phyloP scores from a whole-genome alignment of 2,797 vertebrate species.

The Tachyglossus aculeatus region DNA sequence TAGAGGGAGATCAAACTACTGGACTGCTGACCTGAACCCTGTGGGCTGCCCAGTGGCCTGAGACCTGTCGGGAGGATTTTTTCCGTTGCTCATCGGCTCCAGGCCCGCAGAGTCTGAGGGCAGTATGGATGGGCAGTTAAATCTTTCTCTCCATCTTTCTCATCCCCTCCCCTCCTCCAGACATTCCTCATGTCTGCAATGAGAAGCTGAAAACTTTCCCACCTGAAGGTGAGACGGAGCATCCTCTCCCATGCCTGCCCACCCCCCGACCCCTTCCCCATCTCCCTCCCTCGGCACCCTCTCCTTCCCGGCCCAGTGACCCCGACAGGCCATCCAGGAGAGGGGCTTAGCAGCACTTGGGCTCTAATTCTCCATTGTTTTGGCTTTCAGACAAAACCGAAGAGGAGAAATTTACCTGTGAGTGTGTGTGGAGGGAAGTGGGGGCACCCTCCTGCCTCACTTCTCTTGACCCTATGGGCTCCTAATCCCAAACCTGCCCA shows the following conservation, averaged over 20 bases:
- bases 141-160: not conserved
- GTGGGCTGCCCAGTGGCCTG: too few relatives aligned
- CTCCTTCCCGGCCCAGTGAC: not conserved
- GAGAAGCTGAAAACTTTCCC: conserved; percentile 55
- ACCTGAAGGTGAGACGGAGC: conserved; percentile 30
- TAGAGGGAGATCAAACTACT: too few relatives aligned
- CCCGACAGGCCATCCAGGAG: not conserved
- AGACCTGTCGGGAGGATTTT: too few relatives aligned
- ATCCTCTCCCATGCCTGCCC: not conserved
- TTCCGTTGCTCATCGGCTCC: too few relatives aligned
- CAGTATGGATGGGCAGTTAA: too few relatives aligned
- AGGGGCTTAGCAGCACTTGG: not conserved
- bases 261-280: not conserved
- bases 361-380: conserved; percentile 35
- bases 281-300: not conserved
- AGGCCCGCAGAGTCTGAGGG: too few relatives aligned
- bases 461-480: too few relatives aligned
- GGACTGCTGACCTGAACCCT: too few relatives aligned
- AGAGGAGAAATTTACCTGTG: conserved; percentile 40
- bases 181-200: conserved; percentile 48
- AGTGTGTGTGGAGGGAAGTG: too few relatives aligned
- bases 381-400: conserved; percentile 38
- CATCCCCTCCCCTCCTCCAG: conserved; percentile 5
- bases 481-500: too few relatives aligned
- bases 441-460: too few relatives aligned